Base-by-base conservation (phyloP, 2,888 invertebrate species). In the Sinhomidia bicolor region DNA sequence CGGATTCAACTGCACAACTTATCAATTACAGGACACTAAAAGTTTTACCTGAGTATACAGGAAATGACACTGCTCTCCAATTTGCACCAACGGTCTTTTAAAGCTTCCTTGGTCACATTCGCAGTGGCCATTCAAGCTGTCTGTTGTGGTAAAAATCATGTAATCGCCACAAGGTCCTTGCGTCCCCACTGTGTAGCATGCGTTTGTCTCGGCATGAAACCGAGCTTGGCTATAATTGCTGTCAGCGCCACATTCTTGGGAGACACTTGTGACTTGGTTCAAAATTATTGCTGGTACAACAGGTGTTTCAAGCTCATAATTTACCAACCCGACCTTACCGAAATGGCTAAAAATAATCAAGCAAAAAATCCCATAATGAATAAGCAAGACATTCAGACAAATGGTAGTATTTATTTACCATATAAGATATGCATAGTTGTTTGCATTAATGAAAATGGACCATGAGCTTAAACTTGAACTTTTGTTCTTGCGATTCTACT, bases 1-100 rank as follows among this genome's bases (percentile, higher is more conserved):
- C 14, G 29, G 14, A 23, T 7, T 36, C 3, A 36, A 36, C 36
- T 12, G 12, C n/a, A 4, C 14, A 14, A 65, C 2, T 36, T 36
- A 3, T 36, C 36, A 29, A 65, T 6, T 62, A 36, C 41, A 4
- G 47, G 47, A 1, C 57, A 23, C 17, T 10, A 54, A 12, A 23
- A 23, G 3, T 23, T 57, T 26, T 57, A 89, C 90, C 90, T 90
- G 89, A 17, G 89, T 84, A 62, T 81, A 90, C 29, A 90, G 29
- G 47, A 90, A 89, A 74, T 90, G 84, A 32, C 90, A 90, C 60
- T 90, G 71, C 14, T 79, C 82, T 26, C 76, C 54, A 44, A 89
- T 29, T 9, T 32, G 57, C 29, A 85, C 85, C 62, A 90, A 17
- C 20, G 89, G 90, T 68, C 86, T 57, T 23, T 87, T 81, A 81